Evolutionary conservation across 2,113 vertebrate genomes (phyloP), one percentile per base, ranked within the genome.

Genomic region (Eolophus roseicapilla): DNA sequence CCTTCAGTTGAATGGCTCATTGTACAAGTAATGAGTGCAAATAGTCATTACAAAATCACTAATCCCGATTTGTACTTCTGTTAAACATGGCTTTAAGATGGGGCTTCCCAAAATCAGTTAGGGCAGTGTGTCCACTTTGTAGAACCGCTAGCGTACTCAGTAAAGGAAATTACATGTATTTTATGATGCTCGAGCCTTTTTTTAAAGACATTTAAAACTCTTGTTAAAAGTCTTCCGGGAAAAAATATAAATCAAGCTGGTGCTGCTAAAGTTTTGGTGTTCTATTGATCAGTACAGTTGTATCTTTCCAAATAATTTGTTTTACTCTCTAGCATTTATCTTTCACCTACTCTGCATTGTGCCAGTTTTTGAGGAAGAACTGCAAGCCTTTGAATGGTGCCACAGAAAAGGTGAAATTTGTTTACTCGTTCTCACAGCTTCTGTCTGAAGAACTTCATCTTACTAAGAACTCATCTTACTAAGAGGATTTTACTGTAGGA

Each of bases 261-360:
- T 78, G 35, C 46, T 86, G 27, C 12, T 53, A 27, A 68, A 65
- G 9, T 78, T 60, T 50, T 75, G 16, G 21, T 70, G 28, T 86
- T 81, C 23, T 52, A 0, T 82, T 82, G 79, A 67, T 76, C 16
- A 31, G 53, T 46, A 25, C 14, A 64, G 23, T 65, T 85, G 13
- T 73, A 76, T 82, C 41, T 96, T 87, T 73, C 16, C 20, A 63
- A 63, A 64, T 67, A 44, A 50, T 63, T 74, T 80, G 25, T 67
- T 90, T 93, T 93, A 57, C 27, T 63, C 37, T 39, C 31, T 37
- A 67, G 18, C 18, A 11, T 90, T 92, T 87, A 25, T 82, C 25
- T 87, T n/a, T 85, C 0, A 1, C 8, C 20, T 76, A 13, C 27
- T 65, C 7, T 6, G 27, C 17, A 41, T 70, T 7, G 0, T 35